These are phyloP conservation scores for Malacosoma neustria DNA, from an alignment of 2,888 invertebrate genomes.

Conservation along the genomic window DNA sequence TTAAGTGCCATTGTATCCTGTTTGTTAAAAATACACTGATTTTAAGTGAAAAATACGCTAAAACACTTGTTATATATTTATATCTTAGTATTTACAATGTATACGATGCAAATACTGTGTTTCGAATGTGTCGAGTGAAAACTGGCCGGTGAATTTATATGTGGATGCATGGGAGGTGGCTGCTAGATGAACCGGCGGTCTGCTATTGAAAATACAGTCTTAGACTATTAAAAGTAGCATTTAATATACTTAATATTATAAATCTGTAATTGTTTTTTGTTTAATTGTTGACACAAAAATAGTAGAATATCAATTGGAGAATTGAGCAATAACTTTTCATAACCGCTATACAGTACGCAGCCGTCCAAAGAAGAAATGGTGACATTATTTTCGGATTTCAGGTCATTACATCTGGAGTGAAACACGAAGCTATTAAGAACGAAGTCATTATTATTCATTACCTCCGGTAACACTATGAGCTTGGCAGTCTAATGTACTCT, in stretches of 20 bases:
- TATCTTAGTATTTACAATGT: constrained; percentile 14
- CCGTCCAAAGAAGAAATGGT: too few relatives aligned
- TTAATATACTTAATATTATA: not conserved
- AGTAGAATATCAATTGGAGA: not conserved
- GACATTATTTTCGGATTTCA: too few relatives aligned
- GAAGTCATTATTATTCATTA: too few relatives aligned
- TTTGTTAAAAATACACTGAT: constrained; percentile 17
- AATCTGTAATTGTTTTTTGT: not conserved
- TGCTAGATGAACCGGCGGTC: constrained; percentile 4
- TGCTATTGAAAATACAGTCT: not conserved
- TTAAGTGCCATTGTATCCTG: constrained; percentile 41
- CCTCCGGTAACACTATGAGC: too few relatives aligned
- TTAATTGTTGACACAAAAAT: not conserved
- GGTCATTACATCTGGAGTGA: too few relatives aligned
- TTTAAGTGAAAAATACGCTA: constrained; percentile 17
- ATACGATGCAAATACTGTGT: constrained; percentile 28
- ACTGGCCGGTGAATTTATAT: constrained; percentile 38
- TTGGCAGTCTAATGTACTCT: too few relatives aligned
- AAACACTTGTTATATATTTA: not conserved
- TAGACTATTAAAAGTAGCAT: not conserved
- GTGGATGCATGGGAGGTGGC: constrained; percentile 21
- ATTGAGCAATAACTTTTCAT: too few relatives aligned
- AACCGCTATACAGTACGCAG: too few relatives aligned
- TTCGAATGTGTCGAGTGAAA: constrained; percentile 47
- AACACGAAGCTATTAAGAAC: too few relatives aligned